Evolutionary conservation across 2,888 invertebrate species (phyloP).

Genomic region (Tachina grossa): DNA sequence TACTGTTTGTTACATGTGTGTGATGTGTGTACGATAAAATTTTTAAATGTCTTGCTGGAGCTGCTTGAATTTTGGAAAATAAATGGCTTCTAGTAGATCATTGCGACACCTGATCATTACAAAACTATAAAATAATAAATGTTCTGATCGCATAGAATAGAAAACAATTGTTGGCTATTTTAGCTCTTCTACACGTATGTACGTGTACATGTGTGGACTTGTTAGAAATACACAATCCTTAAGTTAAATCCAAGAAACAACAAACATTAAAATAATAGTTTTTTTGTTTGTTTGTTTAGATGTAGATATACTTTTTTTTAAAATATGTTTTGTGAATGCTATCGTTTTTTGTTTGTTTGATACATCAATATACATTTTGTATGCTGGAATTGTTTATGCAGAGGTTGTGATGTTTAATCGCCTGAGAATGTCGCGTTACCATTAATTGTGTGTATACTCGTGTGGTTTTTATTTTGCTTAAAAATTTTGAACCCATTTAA

Average conservation of each 20-base stretch:
- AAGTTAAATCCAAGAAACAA: constrained; percentile 16
- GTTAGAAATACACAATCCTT: constrained; percentile 41
- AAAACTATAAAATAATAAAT: constrained; percentile 71
- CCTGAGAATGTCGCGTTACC: constrained; percentile 61
- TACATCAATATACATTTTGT: constrained; percentile 8
- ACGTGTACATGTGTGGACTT: not conserved
- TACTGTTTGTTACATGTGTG: constrained; percentile 7
- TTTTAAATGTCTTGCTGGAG: constrained; percentile 37
- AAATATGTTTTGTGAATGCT: constrained; percentile 45
- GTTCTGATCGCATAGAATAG: constrained; percentile 55
- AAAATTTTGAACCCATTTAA: constrained; percentile 65
- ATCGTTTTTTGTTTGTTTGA: constrained; percentile 13
- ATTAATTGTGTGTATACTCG: constrained; percentile 44
- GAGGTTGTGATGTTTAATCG: constrained; percentile 48
- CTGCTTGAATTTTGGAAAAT: constrained; percentile 55
- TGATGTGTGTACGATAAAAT: not conserved
- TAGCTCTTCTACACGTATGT: constrained; percentile 1
- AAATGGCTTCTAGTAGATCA: constrained; percentile 67
- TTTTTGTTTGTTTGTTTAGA: constrained; percentile 32
- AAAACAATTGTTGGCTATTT: constrained; percentile 50
- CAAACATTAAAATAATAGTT: constrained; percentile 44
- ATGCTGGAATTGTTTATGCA: constrained; percentile 16
- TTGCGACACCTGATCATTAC: constrained; percentile 71
- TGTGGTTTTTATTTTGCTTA: constrained; percentile 19
- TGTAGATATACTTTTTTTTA: constrained; percentile 25